Evolutionary conservation across 2,888 invertebrate species (phyloP).

Genomic region (Glaucopsyche alexis): DNA sequence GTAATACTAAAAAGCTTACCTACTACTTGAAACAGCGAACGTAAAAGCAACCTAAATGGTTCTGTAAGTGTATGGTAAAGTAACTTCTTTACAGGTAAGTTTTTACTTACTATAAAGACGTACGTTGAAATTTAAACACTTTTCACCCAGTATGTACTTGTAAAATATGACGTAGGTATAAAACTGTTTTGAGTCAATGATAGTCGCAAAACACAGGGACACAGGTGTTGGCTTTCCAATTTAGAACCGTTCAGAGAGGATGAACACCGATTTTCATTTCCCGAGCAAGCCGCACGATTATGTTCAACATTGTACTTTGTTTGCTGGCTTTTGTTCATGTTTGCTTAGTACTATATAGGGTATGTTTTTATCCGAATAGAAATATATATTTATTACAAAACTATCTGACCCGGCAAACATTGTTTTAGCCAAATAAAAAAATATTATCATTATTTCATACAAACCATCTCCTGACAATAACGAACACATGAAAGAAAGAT

Average conservation of each 20-base stretch:
- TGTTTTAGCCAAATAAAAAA: too few species aligned
- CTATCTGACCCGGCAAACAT: too few species aligned
- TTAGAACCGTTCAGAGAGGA: conserved; percentile 52
- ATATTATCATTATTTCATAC: too few species aligned
- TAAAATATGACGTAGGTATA: conserved; percentile 29
- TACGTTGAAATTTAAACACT: neutral
- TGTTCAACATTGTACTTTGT: conserved; percentile 36
- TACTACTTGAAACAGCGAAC: too few species aligned
- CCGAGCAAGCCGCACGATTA: conserved; percentile 42
- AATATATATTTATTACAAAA: too few species aligned
- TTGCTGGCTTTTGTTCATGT: conserved; percentile 19
- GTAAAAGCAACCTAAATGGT: too few species aligned
- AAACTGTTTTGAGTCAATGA: conserved; percentile 40
- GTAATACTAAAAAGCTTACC: too few species aligned
- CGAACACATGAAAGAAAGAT: too few species aligned
- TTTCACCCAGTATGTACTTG: neutral
- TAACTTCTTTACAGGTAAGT: too few species aligned
- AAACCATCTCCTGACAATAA: too few species aligned
- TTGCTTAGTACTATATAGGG: neutral
- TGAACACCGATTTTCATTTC: conserved; percentile 58
- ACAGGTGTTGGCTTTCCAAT: conserved; percentile 66
- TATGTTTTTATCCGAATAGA: neutral
- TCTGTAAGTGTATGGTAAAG: too few species aligned
- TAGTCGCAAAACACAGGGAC: conserved; percentile 36
- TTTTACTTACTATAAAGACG: too few species aligned